Percentiles rank a stretch among this genome's conserved stretches.
Evolutionary conservation across 2,113 vertebrate genomes (phyloP).

Genomic region (Telmatochromis sp.): DNA sequence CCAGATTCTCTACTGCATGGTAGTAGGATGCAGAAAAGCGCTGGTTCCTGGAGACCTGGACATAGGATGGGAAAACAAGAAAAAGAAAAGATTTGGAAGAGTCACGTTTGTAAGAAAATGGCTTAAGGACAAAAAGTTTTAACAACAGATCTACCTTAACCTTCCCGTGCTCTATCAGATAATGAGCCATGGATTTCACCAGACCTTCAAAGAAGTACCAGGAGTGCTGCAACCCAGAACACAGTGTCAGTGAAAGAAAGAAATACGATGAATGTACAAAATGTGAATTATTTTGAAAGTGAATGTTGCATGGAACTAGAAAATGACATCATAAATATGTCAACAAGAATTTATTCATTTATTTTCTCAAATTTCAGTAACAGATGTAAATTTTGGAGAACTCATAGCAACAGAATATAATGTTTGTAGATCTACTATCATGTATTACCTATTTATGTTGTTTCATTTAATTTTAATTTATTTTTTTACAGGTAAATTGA

Average conservation of each 20-base stretch:
- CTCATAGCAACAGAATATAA: neutral
- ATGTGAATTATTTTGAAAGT: neutral
- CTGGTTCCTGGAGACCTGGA: conserved; percentile 87
- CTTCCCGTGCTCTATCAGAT: conserved; percentile 86
- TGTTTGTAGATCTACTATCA: neutral
- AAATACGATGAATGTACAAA: neutral
- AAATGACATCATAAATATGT: neutral
- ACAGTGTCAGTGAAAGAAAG: neutral
- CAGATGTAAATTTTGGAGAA: neutral
- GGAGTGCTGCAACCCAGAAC: conserved; percentile 79
- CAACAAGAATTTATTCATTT: neutral
- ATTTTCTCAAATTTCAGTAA: neutral
- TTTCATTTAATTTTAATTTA: neutral
- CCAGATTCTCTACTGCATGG: conserved; percentile 88
- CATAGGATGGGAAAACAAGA: neutral
- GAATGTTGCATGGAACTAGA: neutral
- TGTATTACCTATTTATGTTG: neutral
- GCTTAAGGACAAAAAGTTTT: neutral
- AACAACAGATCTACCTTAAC: conserved; percentile 74
- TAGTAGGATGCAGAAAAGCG: conserved; percentile 89
- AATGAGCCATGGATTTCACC: conserved; percentile 95
- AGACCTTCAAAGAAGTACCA: conserved; percentile 98
- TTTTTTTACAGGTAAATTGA: neutral
- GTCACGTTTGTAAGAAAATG: neutral
- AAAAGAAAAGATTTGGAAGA: neutral